A percentile compares a stretch with the other conserved stretches of the same genome.
Conservation (phyloP, 2,113 vertebrate species). For the Corythoichthys haematopterus region DNA sequence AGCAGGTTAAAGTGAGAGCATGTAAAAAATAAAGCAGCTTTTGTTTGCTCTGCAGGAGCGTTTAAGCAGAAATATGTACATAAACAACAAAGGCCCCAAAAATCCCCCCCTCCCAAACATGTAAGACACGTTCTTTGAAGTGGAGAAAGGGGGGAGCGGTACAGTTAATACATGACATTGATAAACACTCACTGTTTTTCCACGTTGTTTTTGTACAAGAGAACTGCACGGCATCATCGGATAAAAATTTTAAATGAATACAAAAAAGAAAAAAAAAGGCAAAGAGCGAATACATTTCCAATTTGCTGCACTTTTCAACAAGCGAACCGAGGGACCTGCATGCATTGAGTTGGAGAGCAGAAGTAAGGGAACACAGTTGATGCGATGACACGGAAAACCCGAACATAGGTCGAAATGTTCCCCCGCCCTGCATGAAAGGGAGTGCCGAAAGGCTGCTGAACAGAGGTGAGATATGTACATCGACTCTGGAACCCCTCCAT, state of each 20-base stretch:
- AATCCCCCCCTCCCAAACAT: slow-evolving; percentile 45
- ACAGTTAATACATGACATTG: slow-evolving; percentile 80
- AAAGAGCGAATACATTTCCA: slow-evolving; percentile 75
- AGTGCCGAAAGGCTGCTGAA: slow-evolving; percentile 53
- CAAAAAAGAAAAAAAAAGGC: slow-evolving; percentile 39
- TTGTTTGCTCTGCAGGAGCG: slow-evolving; percentile 80
- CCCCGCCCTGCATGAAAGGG: slow-evolving; percentile 37
- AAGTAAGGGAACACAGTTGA: neutral
- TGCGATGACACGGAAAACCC: neutral
- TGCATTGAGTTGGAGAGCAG: slow-evolving; percentile 61
- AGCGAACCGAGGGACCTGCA: slow-evolving; percentile 70
- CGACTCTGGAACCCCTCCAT: slow-evolving; percentile 49
- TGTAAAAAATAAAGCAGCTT: slow-evolving; percentile 81
- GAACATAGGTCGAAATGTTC: neutral
- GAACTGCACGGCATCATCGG: slow-evolving; percentile 43
- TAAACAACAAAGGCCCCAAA: slow-evolving; percentile 63
- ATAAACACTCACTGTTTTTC: slow-evolving; percentile 84
- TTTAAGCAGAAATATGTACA: slow-evolving; percentile 86
- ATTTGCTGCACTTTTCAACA: slow-evolving; percentile 65
- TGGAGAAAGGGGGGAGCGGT: slow-evolving; percentile 62
- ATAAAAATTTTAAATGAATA: slow-evolving; percentile 72
- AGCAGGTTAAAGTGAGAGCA: slow-evolving; percentile 74
- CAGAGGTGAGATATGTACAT: slow-evolving; percentile 72
- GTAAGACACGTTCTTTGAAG: slow-evolving; percentile 82
- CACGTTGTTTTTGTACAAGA: slow-evolving; percentile 77